phyloP scores from a whole-genome alignment of 1,140 invertebrate species.

The Trichogramma pretiosum region DNA sequence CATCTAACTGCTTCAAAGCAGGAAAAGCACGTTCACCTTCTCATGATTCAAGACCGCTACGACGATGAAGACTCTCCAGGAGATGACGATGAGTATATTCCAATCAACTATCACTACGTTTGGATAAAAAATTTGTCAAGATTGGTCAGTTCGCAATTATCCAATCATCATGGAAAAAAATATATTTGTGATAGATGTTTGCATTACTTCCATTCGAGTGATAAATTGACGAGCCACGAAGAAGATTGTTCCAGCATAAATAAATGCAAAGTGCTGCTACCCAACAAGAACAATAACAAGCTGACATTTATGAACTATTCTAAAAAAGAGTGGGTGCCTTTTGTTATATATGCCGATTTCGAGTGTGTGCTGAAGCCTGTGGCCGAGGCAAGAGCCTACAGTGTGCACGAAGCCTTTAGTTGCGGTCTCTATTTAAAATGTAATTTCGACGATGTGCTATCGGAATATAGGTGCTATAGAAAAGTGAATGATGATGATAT shows the following conservation, averaged over 20 bases:
- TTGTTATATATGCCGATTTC: neutral
- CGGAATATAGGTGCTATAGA: neutral
- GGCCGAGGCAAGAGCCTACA: neutral
- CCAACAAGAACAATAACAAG: too few relatives aligned
- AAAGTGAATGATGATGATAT: neutral
- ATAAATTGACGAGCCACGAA: too few relatives aligned
- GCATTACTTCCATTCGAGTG: neutral
- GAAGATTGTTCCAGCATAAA: too few relatives aligned
- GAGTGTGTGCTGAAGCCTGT: neutral
- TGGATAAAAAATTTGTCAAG: conserved; percentile 9
- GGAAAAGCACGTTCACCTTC: neutral
- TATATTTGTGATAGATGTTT: conserved; percentile 10
- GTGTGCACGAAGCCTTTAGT: neutral
- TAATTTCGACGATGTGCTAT: conserved; percentile 3
- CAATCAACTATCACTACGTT: neutral
- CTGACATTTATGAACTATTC: too few relatives aligned
- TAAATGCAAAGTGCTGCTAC: neutral
- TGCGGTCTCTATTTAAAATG: conserved; percentile 2
- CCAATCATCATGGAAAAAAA: neutral
- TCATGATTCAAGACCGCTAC: neutral
- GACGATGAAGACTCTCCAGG: neutral
- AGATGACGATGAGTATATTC: neutral
- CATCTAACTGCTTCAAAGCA: neutral
- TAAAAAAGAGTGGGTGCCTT: neutral
- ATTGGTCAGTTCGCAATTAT: neutral